Evolutionary conservation across 2,113 vertebrate genomes (phyloP).

Genomic region (Oncorhynchus gorbuscha): DNA sequence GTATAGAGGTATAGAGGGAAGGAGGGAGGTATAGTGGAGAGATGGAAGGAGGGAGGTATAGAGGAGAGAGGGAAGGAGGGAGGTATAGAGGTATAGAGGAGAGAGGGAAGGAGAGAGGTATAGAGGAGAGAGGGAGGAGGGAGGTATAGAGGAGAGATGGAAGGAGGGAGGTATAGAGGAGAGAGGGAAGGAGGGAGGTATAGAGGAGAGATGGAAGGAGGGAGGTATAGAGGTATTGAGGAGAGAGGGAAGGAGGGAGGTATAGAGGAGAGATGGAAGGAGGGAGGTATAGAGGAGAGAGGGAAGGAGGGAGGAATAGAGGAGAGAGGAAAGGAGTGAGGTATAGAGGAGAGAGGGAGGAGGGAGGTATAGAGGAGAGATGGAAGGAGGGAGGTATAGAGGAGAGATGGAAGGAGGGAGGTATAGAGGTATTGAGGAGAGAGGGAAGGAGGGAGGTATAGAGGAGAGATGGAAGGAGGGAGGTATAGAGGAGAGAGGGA

Average conservation of each 20-base stretch:
- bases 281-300: not conserved
- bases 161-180: not conserved
- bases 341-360: not conserved
- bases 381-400: not conserved
- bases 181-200: not conserved
- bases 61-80: not conserved
- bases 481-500: not conserved
- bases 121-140: not conserved
- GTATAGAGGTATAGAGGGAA: not conserved
- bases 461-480: not conserved
- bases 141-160: not conserved
- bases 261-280: not conserved
- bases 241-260: not conserved
- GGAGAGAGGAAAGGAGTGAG: not conserved
- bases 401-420: slow-evolving; percentile 1
- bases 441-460: not conserved
- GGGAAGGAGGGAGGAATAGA: not conserved
- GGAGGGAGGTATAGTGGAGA: not conserved
- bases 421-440: not conserved
- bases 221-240: not conserved
- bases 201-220: not conserved
- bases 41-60: not conserved
- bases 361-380: too few relatives aligned
- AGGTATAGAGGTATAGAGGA: not conserved
- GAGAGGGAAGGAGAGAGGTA: not conserved